phyloP scores from a whole-genome alignment of 1,140 invertebrate species.

The Cydia amplana region DNA sequence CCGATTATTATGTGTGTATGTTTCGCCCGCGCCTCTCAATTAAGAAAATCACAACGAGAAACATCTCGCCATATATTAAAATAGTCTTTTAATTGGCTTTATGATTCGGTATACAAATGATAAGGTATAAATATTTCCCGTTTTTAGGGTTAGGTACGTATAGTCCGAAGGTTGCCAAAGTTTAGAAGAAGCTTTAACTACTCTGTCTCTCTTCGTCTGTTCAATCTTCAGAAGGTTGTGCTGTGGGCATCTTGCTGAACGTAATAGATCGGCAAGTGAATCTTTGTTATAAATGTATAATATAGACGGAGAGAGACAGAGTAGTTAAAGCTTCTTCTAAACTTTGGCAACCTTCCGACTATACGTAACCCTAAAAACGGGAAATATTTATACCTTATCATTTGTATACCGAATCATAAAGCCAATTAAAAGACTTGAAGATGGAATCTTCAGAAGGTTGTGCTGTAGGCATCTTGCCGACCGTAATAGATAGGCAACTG shows the following conservation, averaged over 20 bases:
- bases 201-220: no score
- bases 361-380: neutral
- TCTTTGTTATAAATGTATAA: no score
- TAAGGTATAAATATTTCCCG: neutral
- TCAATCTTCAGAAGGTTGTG: no score
- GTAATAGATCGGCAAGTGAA: no score
- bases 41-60: constrained; percentile 3
- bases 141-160: neutral
- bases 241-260: no score
- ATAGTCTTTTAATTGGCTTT: constrained; percentile 6
- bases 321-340: no score
- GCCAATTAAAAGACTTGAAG: constrained; percentile 3
- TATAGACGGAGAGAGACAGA: no score
- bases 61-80: neutral
- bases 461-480: no score
- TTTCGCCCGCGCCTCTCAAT: neutral
- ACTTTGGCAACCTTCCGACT: neutral
- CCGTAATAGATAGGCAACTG: no score
- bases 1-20: constrained; percentile 9
- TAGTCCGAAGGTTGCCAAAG: neutral
- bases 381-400: neutral
- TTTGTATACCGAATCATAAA: constrained; percentile 1
- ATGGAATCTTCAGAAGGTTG: no score
- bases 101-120: neutral
- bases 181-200: no score